These are phyloP conservation scores for Vireo altiloquus DNA, from an alignment of 2,113 vertebrate genomes.

Conservation along the genomic window DNA sequence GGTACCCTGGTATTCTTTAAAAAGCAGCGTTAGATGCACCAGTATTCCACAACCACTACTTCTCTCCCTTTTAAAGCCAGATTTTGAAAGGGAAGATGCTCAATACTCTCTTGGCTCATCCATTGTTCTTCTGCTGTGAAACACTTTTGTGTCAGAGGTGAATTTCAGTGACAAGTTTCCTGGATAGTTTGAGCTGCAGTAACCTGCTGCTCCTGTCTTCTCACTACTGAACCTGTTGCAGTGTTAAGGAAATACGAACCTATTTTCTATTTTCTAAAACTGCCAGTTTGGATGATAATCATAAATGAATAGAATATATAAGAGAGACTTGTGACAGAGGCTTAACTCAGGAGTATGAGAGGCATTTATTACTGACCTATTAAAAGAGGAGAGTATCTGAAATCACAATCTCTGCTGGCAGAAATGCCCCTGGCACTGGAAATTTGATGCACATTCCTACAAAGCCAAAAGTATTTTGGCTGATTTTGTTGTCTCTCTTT, in stretches of 20 bases:
- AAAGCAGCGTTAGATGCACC: background rate
- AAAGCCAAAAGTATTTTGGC: background rate
- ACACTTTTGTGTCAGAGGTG: background rate
- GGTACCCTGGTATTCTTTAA: background rate
- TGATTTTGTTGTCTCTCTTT: background rate
- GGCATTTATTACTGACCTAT: background rate
- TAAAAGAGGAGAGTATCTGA: background rate
- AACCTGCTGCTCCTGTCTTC: background rate
- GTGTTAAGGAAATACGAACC: background rate
- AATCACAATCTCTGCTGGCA: background rate
- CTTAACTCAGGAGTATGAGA: background rate
- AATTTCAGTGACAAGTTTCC: background rate
- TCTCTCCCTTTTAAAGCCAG: background rate
- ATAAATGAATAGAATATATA: background rate
- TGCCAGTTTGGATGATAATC: background rate
- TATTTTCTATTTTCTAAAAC: too few species aligned
- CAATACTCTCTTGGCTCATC: background rate
- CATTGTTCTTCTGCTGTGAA: background rate
- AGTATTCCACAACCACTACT: background rate
- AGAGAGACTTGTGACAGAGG: background rate
- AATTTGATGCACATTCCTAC: background rate
- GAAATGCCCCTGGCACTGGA: background rate
- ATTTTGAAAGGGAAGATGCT: background rate
- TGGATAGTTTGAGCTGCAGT: background rate
- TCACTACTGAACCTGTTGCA: background rate